A percentile compares a stretch with the other conserved stretches of the same genome.
Conservation (phyloP, 2,113 vertebrate species). For the Misgurnus anguillicaudatus region DNA sequence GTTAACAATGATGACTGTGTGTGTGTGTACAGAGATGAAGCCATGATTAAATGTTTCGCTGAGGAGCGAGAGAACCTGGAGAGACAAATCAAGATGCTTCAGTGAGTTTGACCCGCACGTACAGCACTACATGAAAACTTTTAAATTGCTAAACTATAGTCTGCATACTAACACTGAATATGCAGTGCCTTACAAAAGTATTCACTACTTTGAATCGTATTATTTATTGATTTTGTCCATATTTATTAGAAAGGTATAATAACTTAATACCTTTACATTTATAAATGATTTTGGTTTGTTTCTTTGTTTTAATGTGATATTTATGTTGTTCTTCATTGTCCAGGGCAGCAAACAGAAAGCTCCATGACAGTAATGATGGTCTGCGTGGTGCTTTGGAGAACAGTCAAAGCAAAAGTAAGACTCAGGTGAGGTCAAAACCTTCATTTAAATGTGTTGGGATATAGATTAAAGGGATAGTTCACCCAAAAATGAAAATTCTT, state of each 20-base stretch:
- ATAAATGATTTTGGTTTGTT: not conserved
- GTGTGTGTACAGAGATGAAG: slow-evolving; percentile 80
- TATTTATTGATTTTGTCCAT: too few relatives aligned
- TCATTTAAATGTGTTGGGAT: not conserved
- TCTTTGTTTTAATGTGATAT: not conserved
- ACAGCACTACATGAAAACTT: not conserved
- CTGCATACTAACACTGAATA: not conserved
- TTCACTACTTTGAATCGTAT: too few relatives aligned
- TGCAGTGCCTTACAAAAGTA: not conserved
- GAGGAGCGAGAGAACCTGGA: slow-evolving; percentile 89
- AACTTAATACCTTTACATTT: too few relatives aligned
- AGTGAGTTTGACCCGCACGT: slow-evolving; percentile 77
- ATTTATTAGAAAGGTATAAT: too few relatives aligned
- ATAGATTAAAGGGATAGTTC: slow-evolving; percentile 1
- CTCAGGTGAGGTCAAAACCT: slow-evolving; percentile 57
- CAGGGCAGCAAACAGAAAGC: slow-evolving; percentile 85
- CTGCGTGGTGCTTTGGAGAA: slow-evolving; percentile 81
- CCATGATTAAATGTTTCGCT: slow-evolving; percentile 85
- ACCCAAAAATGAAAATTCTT: too few relatives aligned
- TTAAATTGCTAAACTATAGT: not conserved
- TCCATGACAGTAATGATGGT: slow-evolving; percentile 87
- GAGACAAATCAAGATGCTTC: slow-evolving; percentile 92
- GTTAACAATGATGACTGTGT: not conserved
- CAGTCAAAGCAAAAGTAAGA: slow-evolving; percentile 79
- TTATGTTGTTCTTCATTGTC: slow-evolving; percentile 17